Evolutionary conservation across 2,113 vertebrate species (phyloP).

Genomic region (Neomonachus schauinslandi): DNA sequence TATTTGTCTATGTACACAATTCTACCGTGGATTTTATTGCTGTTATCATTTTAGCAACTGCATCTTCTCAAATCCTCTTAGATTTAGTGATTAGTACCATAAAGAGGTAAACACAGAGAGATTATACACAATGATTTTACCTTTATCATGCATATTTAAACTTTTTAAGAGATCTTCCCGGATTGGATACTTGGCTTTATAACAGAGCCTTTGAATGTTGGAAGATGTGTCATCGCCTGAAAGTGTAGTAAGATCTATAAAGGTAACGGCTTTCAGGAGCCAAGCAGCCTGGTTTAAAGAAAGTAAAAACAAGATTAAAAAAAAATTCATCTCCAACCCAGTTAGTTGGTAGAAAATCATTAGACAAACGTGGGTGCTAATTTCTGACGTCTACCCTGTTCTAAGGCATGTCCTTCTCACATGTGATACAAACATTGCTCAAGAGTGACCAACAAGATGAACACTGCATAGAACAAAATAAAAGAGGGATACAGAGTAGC

Average conservation of each 20-base stretch:
- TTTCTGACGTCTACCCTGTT: neutral
- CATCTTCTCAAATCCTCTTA: neutral
- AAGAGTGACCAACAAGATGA: neutral
- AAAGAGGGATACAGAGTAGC: neutral
- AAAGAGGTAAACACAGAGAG: neutral
- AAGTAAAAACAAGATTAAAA: constrained; percentile 18
- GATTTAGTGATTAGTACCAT: neutral
- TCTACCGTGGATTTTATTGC: neutral
- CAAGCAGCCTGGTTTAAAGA: constrained; percentile 91
- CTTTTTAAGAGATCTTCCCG: constrained; percentile 90
- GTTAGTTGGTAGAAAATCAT: neutral
- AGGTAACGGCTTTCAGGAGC: constrained; percentile 95
- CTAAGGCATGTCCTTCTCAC: neutral
- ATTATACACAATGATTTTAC: constrained; percentile 79
- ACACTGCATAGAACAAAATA: neutral
- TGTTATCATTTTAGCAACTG: neutral
- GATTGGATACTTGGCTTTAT: constrained; percentile 95
- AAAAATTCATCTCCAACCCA: neutral
- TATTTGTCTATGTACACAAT: neutral
- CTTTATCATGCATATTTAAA: constrained; percentile 93
- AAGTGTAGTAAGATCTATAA: constrained; percentile 96
- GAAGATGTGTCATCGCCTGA: constrained; percentile 94
- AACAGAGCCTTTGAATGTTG: constrained; percentile 94
- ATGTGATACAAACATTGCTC: neutral
- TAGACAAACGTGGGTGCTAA: neutral